These are phyloP conservation scores for Osmoderma eremita DNA, from an alignment of 2,888 invertebrate genomes.

Conservation along the genomic window DNA sequence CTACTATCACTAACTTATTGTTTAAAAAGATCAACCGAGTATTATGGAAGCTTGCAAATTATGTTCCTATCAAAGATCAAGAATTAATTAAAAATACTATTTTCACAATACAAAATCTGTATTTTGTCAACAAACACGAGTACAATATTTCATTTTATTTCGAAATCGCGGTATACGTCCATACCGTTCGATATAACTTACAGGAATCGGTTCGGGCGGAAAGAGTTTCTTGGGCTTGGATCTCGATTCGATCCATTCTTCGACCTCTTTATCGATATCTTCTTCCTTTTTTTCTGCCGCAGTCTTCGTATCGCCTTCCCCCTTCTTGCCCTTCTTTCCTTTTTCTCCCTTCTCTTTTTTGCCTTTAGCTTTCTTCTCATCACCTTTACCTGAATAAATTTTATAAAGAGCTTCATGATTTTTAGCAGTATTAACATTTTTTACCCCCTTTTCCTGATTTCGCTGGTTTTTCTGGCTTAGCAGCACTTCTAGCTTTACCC, in stretches of 20 bases:
- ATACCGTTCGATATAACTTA: constrained; percentile 40
- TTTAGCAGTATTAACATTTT: constrained; percentile 7
- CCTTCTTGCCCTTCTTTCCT: constrained; percentile 30
- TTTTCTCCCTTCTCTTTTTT: constrained; percentile 33
- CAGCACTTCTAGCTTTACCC: not conserved
- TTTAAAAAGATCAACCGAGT: no score
- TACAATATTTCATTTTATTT: constrained; percentile 22
- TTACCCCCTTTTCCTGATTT: constrained; percentile 10
- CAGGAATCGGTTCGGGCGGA: constrained; percentile 45
- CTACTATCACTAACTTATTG: no score
- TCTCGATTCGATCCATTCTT: constrained; percentile 52
- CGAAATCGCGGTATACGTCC: not conserved
- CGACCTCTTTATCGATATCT: constrained; percentile 49
- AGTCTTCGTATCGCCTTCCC: constrained; percentile 18
- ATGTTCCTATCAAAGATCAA: not conserved
- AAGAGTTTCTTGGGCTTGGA: constrained; percentile 55
- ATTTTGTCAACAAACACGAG: constrained; percentile 25
- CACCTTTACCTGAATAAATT: constrained; percentile 10
- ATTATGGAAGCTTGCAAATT: no score
- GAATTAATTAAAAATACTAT: constrained; percentile 16
- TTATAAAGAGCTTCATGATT: not conserved
- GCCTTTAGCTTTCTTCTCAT: constrained; percentile 6
- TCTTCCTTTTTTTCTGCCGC: constrained; percentile 33
- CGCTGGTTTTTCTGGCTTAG: constrained; percentile 14
- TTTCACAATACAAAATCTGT: constrained; percentile 21